Conservation (phyloP, 1,140 invertebrate genomes). For the Spodoptera litura region DNA sequence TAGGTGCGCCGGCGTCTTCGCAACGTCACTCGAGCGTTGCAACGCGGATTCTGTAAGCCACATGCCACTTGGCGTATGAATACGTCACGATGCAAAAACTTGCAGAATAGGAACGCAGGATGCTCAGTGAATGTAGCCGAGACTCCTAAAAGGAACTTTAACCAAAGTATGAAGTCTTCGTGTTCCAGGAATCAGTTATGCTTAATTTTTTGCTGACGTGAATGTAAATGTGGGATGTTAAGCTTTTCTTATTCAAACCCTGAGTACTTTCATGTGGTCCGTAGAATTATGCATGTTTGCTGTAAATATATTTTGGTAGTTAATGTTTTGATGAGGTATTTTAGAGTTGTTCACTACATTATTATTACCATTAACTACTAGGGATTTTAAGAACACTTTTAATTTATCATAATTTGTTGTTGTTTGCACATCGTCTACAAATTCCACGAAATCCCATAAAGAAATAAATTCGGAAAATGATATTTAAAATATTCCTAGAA, state of each 20-base stretch:
- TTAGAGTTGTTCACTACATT: too few species aligned
- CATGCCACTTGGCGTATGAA: slow-evolving; percentile 39
- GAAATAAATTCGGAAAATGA: too few species aligned
- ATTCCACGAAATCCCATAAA: too few species aligned
- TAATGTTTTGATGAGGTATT: too few species aligned
- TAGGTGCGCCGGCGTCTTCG: slow-evolving; percentile 33
- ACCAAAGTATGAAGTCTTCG: not conserved
- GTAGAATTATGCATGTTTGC: not conserved
- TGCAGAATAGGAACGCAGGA: slow-evolving; percentile 29
- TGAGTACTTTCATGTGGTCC: not conserved
- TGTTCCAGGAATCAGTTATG: slow-evolving; percentile 12
- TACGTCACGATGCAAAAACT: slow-evolving; percentile 29
- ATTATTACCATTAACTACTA: too few species aligned
- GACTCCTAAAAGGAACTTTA: not conserved
- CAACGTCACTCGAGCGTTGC: slow-evolving; percentile 39
- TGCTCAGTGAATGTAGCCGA: slow-evolving; percentile 11
- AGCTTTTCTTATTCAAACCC: not conserved
- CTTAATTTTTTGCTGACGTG: slow-evolving; percentile 14
- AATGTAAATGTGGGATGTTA: not conserved
- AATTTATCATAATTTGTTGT: too few species aligned
- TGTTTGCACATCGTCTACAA: too few species aligned
- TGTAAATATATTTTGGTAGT: too few species aligned
- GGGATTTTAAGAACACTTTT: too few species aligned
- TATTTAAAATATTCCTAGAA: too few species aligned
- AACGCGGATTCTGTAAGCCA: slow-evolving; percentile 24